Base-by-base conservation (phyloP, 2,888 invertebrate genomes). In the Trachelus tabidus region DNA sequence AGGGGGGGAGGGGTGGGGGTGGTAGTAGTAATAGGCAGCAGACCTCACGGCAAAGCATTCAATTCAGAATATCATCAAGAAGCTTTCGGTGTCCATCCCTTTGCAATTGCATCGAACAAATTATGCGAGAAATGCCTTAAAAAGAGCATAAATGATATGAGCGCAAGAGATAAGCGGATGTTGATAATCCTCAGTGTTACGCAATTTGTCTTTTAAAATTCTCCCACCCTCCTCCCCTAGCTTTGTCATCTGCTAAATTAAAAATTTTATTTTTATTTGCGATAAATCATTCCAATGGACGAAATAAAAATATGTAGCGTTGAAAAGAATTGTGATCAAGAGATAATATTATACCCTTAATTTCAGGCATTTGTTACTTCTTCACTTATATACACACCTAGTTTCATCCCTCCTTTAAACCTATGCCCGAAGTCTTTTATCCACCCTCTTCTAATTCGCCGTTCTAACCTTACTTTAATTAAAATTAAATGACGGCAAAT, bases 401-500 rank as follows among this genome's bases (percentile, higher is more conserved):
- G 11, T 15, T 40, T 40, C 15, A 4, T 40, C 15, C 15, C 40
- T 15, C 12, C 40, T 40, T 40, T 40, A 15, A 40, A 15, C 40
- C 40, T 40, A 40, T 33, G 12, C 3, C 79, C 30, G 37, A 15
- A 71, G 71, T 34, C 12, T 33, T 34, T 33, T 35, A 34, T 34
- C 34, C 76, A 12, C 31, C 69, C 34, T 9, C 68, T 33, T 34
- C 73, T 56, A 56, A 56, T 56, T 56, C 82, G 76, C 77, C 71
- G 31, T 81, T 75, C 81, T 83, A 82, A 86, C 87, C 85, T 86
- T 87, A 86, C 86, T 90, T 90, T 90, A 90, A 91, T 90, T 90
- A 90, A 91, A 90, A 90, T 90, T 90, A 90, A 90, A 90, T 90
- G 90, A 90, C 87, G 88, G 85, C 85, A 85, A 88, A 86, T 85